These are phyloP conservation scores for Philaethria dido DNA, from an alignment of 2,888 invertebrate species.

Conservation along the genomic window DNA sequence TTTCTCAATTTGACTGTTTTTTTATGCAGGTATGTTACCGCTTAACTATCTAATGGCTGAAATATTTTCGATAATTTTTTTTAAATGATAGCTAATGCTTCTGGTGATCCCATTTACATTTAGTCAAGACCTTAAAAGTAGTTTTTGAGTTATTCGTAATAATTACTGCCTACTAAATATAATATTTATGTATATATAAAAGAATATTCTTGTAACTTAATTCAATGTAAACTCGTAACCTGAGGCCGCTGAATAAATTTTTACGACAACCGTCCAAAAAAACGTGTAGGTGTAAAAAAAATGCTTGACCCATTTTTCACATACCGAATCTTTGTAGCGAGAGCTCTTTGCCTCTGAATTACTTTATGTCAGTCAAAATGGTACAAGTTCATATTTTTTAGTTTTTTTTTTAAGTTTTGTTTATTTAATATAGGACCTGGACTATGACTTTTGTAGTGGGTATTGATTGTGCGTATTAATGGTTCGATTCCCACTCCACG, in stretches of 20 bases:
- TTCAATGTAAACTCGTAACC: conserved; percentile 4
- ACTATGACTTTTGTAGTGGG: neutral
- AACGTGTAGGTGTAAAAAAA: conserved; percentile 33
- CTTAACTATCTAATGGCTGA: too few species aligned
- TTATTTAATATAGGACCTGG: conserved; percentile 10
- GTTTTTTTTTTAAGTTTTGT: conserved; percentile 31
- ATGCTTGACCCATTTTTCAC: conserved; percentile 43
- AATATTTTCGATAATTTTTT: too few species aligned
- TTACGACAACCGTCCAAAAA: conserved; percentile 36
- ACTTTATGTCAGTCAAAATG: conserved; percentile 42
- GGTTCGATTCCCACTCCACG: too few species aligned
- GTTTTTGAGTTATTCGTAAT: too few species aligned
- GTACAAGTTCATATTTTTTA: conserved; percentile 37
- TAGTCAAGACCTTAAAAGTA: too few species aligned
- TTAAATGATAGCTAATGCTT: too few species aligned
- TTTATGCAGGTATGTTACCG: too few species aligned
- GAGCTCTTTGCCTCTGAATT: conserved; percentile 42
- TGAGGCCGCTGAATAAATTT: conserved; percentile 8
- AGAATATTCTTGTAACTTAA: conserved; percentile 6
- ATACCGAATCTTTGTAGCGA: conserved; percentile 39
- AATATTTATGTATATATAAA: neutral
- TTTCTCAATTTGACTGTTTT: too few species aligned
- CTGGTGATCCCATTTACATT: too few species aligned
- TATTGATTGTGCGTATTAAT: neutral
- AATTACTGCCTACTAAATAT: neutral